Base-by-base conservation (phyloP, 2,797 vertebrate species). In the Allobates femoralis region DNA sequence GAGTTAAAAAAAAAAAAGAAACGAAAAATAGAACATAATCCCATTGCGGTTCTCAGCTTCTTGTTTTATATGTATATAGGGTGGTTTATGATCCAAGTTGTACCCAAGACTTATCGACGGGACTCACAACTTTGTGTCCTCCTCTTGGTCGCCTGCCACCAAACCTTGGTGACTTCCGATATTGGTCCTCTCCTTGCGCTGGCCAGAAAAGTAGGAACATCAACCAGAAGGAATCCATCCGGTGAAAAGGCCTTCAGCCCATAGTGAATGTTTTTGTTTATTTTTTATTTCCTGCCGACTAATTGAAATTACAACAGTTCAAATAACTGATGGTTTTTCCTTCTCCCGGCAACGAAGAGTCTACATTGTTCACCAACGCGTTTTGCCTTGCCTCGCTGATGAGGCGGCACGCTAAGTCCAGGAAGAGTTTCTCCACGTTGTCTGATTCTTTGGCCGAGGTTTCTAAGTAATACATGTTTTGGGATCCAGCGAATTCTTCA, bases 371-470 rank as follows among this genome's bases (percentile, higher is more conserved):
- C 91, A 98, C 97, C 91, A 99, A 95, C 30, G 97, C 98, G 93
- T 99, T 98, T 94, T 97, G 98, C 91, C 98, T 96, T 90, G 98
- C 98, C 90, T 98, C 98, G 3, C 96, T 96, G 92, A 99, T 99
- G 91, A 99, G 94, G 89, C 97, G 94, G 87, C 97, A 97, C 5
- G 98, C 98, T 92, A 99, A 95, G 93, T 99, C 97, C 90, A 99
- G 96, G 93, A 99, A 99, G 86, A 99, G 98, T 93, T 98, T 99
- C 94, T 99, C 98, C 88, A 99, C 98, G 8, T 99, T 99, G 94
- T 99, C 98, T 0, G 98, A 99, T 89, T 99, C 98, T 91, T 99
- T 99, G 88, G 98, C 98, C 0, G 98, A 99, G 0, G 98, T 99
- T 94, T 99, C 98, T 94, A 99, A 93, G 85, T 99, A 99, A 90